phyloP scores from a whole-genome alignment of 1,140 invertebrate species.

The Asbolus verrucosus region DNA sequence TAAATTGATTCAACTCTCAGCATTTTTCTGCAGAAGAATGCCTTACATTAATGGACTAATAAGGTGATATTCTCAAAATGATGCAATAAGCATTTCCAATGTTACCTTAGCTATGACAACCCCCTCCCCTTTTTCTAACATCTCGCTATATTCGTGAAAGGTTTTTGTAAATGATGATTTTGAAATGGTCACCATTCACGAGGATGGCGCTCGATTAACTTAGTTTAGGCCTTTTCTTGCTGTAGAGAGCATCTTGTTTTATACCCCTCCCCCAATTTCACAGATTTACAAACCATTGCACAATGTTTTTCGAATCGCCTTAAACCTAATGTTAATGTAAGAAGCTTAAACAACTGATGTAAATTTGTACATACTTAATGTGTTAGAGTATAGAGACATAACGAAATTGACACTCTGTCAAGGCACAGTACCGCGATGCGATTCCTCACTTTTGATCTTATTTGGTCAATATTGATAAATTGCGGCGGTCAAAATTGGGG shows the following conservation, averaged over 20 bases:
- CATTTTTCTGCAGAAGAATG: constrained; percentile 47
- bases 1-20: constrained; percentile 58
- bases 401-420: too few relatives aligned
- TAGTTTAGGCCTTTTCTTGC: constrained; percentile 50
- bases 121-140: constrained; percentile 46
- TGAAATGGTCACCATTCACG: constrained; percentile 39
- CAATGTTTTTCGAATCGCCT: constrained; percentile 41
- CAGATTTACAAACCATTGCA: constrained; percentile 38
- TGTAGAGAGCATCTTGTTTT: constrained; percentile 55
- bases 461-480: too few relatives aligned
- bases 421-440: neutral
- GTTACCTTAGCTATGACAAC: constrained; percentile 64
- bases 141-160: constrained; percentile 58
- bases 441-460: neutral
- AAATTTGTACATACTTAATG: constrained; percentile 37
- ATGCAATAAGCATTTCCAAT: constrained; percentile 64
- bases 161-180: constrained; percentile 29
- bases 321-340: constrained; percentile 43
- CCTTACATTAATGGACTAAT: constrained; percentile 51
- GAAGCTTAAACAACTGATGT: constrained; percentile 25
- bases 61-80: constrained; percentile 55
- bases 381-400: too few relatives aligned
- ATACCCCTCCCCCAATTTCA: constrained; percentile 26
- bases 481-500: neutral
- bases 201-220: constrained; percentile 35